Evolutionary conservation across 2,888 invertebrate genomes (phyloP), one percentile per base, ranked within the genome.

Genomic region (Lucinisca nassula): DNA sequence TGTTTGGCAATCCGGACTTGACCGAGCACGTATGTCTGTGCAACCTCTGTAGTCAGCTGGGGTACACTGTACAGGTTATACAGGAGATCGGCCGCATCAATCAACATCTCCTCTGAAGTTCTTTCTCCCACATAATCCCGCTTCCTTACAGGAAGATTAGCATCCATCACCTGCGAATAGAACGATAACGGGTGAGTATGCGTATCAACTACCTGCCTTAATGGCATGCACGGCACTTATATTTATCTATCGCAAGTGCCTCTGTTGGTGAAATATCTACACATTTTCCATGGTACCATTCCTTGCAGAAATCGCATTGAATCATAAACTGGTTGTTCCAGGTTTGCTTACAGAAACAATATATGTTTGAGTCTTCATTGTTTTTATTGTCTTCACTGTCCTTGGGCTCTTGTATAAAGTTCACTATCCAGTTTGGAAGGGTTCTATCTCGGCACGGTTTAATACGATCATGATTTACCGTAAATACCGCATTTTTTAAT

Each of bases 271-370:
- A 12, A 30, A 61, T n/a, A 61, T n/a, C 30, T 27, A 61, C 30
- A 30, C 61, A 61, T 61, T n/a, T 30, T 8, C 61, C 61, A 61
- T 61, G 61, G 30, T 61, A 61, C 61, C 61, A 61, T n/a, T 27
- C 61, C 30, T 61, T n/a, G n/a, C 61, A 61, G 30, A 61, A 61
- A 61, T 61, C 61, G 12, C 61, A 61, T n/a, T 61, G 61, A 30
- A 61, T 61, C 61, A 61, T 61, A n/a, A 61, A 61, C 21, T 61
- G 61, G 24, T 30, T 30, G n/a, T 45, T n/a, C 24, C 61, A 61
- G n/a, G 61, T 8, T n/a, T 30, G 8, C 12, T 61, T 61, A 12
- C 61, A 61, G 24, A 27, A 27, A 30, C 61, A 61, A 61, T 61
- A 61, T 61, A 61, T 30, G 8, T n/a, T 30, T 8, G 24, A n/a